A percentile compares a stretch with the other conserved stretches of the same genome.
These are phyloP conservation scores for Exocentrus adspersus DNA, from an alignment of 2,888 invertebrate genomes.

Conservation along the genomic window DNA sequence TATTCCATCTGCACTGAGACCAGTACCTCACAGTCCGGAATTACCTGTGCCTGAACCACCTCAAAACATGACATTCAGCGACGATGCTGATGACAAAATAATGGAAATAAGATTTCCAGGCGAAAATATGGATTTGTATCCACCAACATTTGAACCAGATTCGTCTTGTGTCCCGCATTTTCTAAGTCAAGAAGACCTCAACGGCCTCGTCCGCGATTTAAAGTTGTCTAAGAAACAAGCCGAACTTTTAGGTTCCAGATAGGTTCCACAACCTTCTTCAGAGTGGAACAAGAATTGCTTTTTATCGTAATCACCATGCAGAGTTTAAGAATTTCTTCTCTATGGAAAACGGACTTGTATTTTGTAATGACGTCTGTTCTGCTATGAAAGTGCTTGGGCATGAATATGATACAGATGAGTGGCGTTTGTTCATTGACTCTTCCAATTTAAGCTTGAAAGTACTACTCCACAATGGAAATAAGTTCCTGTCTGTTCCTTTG, in stretches of 20 bases:
- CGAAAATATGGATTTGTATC: no score
- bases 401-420: conserved; percentile 18
- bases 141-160: no score
- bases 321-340: conserved; percentile 15
- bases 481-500: conserved; percentile 8
- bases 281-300: neutral
- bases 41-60: no score
- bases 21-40: no score
- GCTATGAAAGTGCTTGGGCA: conserved; percentile 6
- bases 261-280: neutral
- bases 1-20: no score
- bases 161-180: no score
- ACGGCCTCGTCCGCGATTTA: no score
- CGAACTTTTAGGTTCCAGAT: neutral
- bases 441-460: conserved; percentile 30
- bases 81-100: no score
- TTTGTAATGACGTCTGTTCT: conserved; percentile 23
- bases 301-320: conserved; percentile 8
- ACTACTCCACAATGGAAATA: conserved; percentile 21
- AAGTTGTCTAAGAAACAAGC: neutral
- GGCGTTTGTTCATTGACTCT: conserved; percentile 25
- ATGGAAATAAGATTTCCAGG: no score
- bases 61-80: no score
- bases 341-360: conserved; percentile 15
- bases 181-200: neutral